A percentile compares a stretch with the other conserved stretches of the same genome.
Conservation (phyloP, 2,113 vertebrate genomes). For the Chionodraco myersi region DNA sequence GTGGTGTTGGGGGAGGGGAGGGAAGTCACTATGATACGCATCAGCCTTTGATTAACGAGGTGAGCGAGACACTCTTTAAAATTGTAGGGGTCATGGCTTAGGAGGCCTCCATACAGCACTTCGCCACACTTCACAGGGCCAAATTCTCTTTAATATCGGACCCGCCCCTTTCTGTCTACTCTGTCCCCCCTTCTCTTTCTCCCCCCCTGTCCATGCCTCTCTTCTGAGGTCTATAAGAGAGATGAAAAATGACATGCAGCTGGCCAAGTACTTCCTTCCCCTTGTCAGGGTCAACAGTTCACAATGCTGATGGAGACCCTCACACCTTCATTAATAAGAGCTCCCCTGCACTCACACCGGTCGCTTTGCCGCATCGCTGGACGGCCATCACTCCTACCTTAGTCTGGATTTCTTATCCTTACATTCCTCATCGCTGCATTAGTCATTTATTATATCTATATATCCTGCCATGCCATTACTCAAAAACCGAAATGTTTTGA, state of each 20-base stretch:
- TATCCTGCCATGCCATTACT: neutral
- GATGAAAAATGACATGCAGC: constrained; percentile 81
- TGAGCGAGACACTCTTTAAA: constrained; percentile 74
- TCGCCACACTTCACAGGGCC: constrained; percentile 71
- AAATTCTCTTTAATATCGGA: constrained; percentile 61
- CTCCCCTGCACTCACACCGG: constrained; percentile 61
- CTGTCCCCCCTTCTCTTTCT: constrained; percentile 8
- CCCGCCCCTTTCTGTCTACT: constrained; percentile 32
- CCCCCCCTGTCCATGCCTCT: constrained; percentile 16
- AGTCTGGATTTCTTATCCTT: constrained; percentile 28
- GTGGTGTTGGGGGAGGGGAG: neutral
- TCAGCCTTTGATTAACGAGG: constrained; percentile 79
- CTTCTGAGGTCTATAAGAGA: constrained; percentile 69
- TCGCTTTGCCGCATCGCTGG: constrained; percentile 57
- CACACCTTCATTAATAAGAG: constrained; percentile 68
- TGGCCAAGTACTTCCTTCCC: constrained; percentile 76
- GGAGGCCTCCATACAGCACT: constrained; percentile 72
- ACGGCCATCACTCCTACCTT: constrained; percentile 37
- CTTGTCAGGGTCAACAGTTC: constrained; percentile 79
- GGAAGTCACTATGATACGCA: constrained; percentile 63
- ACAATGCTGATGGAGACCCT: constrained; percentile 78
- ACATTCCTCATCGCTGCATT: constrained; percentile 6
- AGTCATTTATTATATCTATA: neutral
- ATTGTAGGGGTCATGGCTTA: constrained; percentile 71
- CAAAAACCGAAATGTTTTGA: no score